Evolutionary conservation across 1,140 invertebrate genomes (phyloP), one percentile per base, ranked within the genome.

Genomic region (Homarus americanus): DNA sequence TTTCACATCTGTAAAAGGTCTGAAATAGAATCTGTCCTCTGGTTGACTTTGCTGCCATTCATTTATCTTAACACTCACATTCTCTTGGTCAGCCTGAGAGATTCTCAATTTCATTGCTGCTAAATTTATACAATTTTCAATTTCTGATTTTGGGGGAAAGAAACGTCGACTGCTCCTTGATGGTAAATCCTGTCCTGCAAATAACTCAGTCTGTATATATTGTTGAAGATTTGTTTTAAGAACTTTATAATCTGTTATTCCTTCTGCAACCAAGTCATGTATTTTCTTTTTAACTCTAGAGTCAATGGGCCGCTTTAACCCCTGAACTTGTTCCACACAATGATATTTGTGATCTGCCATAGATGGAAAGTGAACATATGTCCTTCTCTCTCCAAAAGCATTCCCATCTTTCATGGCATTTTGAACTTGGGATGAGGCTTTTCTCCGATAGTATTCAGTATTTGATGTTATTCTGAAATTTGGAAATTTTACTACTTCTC

Each of bases 121-220:
- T 15, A 32, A 44, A n/a, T 53, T 80, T 2, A 80, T 28, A 17
- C 40, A 32, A 53, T 41, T 44, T 36, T 80, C 28, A 32, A 80
- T 49, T 17, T 80, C 28, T n/a, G 78, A 80, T 32, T 49, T 80
- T 49, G 9, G 49, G 2, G 78, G 78, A 49, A 38, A 80, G 28
- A 44, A 80, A 44, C 32, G 78, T n/a, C 40, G 20, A 49, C 53
- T 49, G 38, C 38, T 80, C 32, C 53, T 80, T 32, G 40, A 41
- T 32, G 78, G 78, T 36, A 15, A 80, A 41, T 80, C 44, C 41
- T 80, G 24, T n/a, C 78, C 40, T 28, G 40, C 78, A 80, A 80
- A 80, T 32, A 80, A 44, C 78, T 80, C 78, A 17, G 78, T 80
- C 7, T 80, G 78, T 41, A 80, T n/a, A 49, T 53, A 80, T 20